Percentiles rank a stretch among this genome's conserved stretches.
Conservation (phyloP, 1,140 invertebrate species). For the Aphelenchoides avenae region DNA sequence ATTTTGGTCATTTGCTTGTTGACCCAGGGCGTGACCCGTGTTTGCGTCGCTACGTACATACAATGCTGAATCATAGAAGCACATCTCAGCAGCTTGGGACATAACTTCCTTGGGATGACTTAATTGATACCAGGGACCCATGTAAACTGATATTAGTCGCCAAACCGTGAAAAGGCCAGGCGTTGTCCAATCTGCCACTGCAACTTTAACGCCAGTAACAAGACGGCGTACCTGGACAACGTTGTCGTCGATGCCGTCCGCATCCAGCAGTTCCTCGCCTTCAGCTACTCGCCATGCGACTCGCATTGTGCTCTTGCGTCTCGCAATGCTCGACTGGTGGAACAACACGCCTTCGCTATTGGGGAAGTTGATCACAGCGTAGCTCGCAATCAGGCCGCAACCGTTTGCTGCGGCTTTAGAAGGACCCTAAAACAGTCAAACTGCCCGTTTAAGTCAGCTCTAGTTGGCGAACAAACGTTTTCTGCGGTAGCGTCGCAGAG, state of each 20-base stretch:
- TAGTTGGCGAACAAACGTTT: neutral
- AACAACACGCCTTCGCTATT: conserved; percentile 36
- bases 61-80: too few species aligned
- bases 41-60: too few species aligned
- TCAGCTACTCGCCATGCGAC: conserved; percentile 42
- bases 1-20: too few species aligned
- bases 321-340: conserved; percentile 33
- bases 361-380: conserved; percentile 41
- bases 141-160: neutral
- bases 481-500: conserved; percentile 15
- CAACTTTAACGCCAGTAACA: neutral
- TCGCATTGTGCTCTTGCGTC: conserved; percentile 26
- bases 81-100: neutral
- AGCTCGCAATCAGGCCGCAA: conserved; percentile 4
- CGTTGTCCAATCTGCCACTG: neutral
- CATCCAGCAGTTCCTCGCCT: conserved; percentile 42
- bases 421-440: neutral
- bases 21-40: too few species aligned
- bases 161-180: neutral
- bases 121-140: neutral
- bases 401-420: neutral
- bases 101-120: conserved; percentile 5
- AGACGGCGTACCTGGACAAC: conserved; percentile 23
- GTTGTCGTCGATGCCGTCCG: conserved; percentile 41
- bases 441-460: too few species aligned